Evolutionary conservation across 2,888 invertebrate species (phyloP), one percentile per base, ranked within the genome.

Genomic region (Noctua fimbriata): DNA sequence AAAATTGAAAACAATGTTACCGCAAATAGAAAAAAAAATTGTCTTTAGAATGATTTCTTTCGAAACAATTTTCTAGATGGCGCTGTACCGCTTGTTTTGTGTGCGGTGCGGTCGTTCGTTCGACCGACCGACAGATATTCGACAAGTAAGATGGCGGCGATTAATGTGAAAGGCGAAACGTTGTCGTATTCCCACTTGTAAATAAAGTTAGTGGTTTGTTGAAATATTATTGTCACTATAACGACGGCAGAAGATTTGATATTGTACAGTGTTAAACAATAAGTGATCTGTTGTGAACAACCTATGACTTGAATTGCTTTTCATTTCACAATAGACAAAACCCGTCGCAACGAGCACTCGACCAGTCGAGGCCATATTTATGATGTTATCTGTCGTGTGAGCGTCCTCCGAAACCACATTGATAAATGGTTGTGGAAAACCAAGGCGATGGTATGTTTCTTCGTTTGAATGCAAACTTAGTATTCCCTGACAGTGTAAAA

Each of bases 121-220:
- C 93, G 93, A 92, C 92, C 91, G 93, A 92, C 92, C 91, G 93
- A 92, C 92, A 91, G 93, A 95, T 94, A 94, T 95, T 95, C 95
- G 95, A 95, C 96, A 96, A 96, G 96, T 97, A 97, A 97, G 97
- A 97, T 98, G 97, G 98, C 97, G 97, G 97, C 97, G 95, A 95
- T 96, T 97, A 97, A 97, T 97, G 97, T 97, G 97, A 97, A 97
- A 97, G 97, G 97, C 96, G 96, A 97, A 96, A 97, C 97, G 96
- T 96, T 97, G 96, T 97, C 95, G 91, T 94, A 96, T 93, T 95
- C 94, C 93, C 92, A 94, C 93, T 96, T 96, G 96, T 97, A 97
- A 97, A 97, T 96, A 97, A 94, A 95, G 95, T 94, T 93, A 94
- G 91, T 92, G 93, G 91, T 93, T 93, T 90, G 92, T 91, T 93